Conservation (phyloP, 2,797 vertebrate genomes). For the Pangasius djambal region DNA sequence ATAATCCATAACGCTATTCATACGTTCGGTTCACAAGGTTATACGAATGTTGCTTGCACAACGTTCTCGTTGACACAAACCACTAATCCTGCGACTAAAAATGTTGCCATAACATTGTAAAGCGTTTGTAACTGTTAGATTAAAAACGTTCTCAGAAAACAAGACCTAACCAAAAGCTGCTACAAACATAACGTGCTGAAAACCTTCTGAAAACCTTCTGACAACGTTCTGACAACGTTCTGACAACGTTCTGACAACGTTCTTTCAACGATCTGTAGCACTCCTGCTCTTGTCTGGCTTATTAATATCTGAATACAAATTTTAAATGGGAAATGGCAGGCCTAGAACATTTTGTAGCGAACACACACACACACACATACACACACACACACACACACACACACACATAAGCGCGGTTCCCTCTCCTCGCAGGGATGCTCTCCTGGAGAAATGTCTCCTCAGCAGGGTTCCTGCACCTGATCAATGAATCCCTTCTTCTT, state of each 20-base stretch:
- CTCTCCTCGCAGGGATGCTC: slow-evolving; percentile 67
- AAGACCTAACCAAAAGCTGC: neutral
- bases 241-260: neutral
- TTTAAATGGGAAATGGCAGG: neutral
- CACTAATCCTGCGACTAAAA: neutral
- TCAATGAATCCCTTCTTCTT: slow-evolving; percentile 69
- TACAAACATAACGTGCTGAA: neutral
- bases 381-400: slow-evolving; percentile 22
- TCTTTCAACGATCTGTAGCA: neutral
- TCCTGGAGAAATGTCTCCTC: slow-evolving; percentile 72
- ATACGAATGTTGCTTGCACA: neutral
- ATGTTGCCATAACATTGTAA: neutral
- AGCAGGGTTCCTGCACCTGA: slow-evolving; percentile 70
- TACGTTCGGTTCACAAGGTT: neutral
- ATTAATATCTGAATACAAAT: neutral
- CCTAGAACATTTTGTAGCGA: neutral
- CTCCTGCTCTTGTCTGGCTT: neutral
- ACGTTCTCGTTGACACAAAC: neutral
- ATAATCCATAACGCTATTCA: fast-evolving
- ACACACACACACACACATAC: slow-evolving; percentile 22
- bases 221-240: neutral
- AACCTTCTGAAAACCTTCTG: neutral
- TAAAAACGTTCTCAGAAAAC: neutral
- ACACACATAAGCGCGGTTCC: neutral
- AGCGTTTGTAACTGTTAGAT: neutral